A percentile compares a stretch with the other conserved stretches of the same genome.
These are phyloP conservation scores for Karalla daura DNA, from an alignment of 2,797 vertebrate genomes.

Conservation along the genomic window DNA sequence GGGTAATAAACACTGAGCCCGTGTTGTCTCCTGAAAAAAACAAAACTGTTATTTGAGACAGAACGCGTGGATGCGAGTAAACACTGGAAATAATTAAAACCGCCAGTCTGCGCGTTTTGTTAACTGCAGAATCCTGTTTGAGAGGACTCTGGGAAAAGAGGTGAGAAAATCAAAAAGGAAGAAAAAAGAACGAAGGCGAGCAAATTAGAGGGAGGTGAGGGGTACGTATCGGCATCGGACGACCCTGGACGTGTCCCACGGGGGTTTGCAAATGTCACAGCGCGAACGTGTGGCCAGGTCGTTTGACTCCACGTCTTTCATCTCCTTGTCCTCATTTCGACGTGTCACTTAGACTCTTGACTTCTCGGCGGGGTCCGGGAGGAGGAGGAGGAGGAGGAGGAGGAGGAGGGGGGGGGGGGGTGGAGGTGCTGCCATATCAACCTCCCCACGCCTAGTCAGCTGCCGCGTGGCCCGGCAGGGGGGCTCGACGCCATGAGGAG, in stretches of 20 bases:
- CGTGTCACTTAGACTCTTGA: constrained; percentile 80
- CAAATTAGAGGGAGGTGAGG: constrained; percentile 45
- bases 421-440: constrained; percentile 75
- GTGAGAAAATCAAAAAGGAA: constrained; percentile 15
- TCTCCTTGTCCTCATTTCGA: constrained; percentile 75
- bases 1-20: background rate
- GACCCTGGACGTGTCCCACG: constrained; percentile 59
- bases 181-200: constrained; percentile 22
- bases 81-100: constrained; percentile 21
- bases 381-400: constrained; percentile 46
- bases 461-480: constrained; percentile 46
- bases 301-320: constrained; percentile 75
- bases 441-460: constrained; percentile 64
- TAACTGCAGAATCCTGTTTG: constrained; percentile 1
- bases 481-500: constrained; percentile 38
- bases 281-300: constrained; percentile 50
- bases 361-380: constrained; percentile 71
- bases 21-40: background rate
- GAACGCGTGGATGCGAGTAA: background rate
- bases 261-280: constrained; percentile 78
- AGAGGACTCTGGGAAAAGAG: constrained; percentile 5
- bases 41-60: background rate
- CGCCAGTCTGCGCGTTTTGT: constrained; percentile 36
- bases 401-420: constrained; percentile 47
- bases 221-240: constrained; percentile 43